Base-by-base conservation (phyloP, 2,113 vertebrate genomes). In the Tragelaphus buxtoni region DNA sequence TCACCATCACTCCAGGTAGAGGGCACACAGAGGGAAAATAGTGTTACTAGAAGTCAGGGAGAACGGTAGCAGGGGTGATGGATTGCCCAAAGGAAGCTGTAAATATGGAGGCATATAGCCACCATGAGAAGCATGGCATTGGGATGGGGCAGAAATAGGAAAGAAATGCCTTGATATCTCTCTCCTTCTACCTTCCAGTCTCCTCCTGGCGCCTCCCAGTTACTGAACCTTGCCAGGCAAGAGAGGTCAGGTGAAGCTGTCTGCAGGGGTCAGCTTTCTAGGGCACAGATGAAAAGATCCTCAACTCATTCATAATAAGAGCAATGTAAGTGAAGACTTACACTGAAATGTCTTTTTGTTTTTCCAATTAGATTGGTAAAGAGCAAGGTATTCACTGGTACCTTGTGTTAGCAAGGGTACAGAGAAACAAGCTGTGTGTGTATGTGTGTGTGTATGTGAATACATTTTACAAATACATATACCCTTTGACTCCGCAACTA, bases 31-130 rank as follows among this genome's bases (percentile, higher is more conserved):
- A 32, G 49, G 79, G 45, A 14, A 63, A 16, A 56, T 4, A 24
- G 24, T 17, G 7, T 49, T 17, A 3, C 4, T 3, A 7, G 55
- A 65, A 51, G 69, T 53, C 30, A 60, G 17, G 20, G 47, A 26
- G 20, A 32, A 17, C 9, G 13, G 32, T 12, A n/a, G 26, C 0
- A 0, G 26, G n/a, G 35, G 35, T 3, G 28, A 3, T 0, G 0
- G 20, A 35, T 51, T 22, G 30, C 65, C 49, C 11, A 39, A 12
- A 51, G 55, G 24, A 35, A 69, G 10, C 17, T 51, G 2, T 72
- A 6, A 28, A 12, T 49, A 13, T 0, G 17, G 65, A 56, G 18
- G 61, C 20, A 2, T 7, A 11, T 14, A 14, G 28, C 30, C 30
- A 4, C 20, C 22, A 2, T 61, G 22, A 56, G 47, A 84, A 72